These are phyloP conservation scores for Anguilla japonica DNA, from an alignment of 2,113 vertebrate genomes.

Conservation along the genomic window DNA sequence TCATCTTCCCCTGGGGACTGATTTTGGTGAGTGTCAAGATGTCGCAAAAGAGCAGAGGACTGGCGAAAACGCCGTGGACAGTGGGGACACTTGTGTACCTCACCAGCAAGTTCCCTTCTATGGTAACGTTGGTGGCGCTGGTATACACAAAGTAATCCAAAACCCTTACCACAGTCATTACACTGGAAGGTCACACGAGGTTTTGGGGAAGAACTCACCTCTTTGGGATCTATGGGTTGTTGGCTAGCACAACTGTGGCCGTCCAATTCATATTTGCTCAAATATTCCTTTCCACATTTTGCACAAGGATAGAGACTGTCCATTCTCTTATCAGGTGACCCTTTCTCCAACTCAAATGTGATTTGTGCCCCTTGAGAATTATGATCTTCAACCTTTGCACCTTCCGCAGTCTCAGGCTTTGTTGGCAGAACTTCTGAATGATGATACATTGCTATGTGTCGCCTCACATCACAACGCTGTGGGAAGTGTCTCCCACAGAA, in stretches of 20 bases:
- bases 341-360: neutral
- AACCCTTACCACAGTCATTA: slow-evolving; percentile 69
- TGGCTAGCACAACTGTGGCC: slow-evolving; percentile 31
- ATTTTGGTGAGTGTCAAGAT: slow-evolving; percentile 61
- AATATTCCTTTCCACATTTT: slow-evolving; percentile 26
- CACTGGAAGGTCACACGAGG: slow-evolving; percentile 65
- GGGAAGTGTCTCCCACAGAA: slow-evolving; percentile 71
- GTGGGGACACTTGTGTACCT: slow-evolving; percentile 51
- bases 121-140: slow-evolving; percentile 71
- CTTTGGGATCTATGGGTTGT: slow-evolving; percentile 35
- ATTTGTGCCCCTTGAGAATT: slow-evolving; percentile 32
- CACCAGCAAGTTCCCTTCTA: slow-evolving; percentile 57
- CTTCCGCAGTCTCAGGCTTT: slow-evolving; percentile 47
- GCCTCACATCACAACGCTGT: slow-evolving; percentile 71
- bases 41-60: slow-evolving; percentile 58
- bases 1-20: slow-evolving; percentile 30
- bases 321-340: slow-evolving; percentile 36
- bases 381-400: slow-evolving; percentile 50
- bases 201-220: slow-evolving; percentile 31
- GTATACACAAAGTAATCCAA: slow-evolving; percentile 71
- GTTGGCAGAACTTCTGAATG: slow-evolving; percentile 49
- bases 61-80: slow-evolving; percentile 64
- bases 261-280: slow-evolving; percentile 17
- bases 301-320: slow-evolving; percentile 36
- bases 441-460: slow-evolving; percentile 70